Conservation (phyloP, 92 coral and sea anemone genomes). For the Heteractis magnifica region DNA sequence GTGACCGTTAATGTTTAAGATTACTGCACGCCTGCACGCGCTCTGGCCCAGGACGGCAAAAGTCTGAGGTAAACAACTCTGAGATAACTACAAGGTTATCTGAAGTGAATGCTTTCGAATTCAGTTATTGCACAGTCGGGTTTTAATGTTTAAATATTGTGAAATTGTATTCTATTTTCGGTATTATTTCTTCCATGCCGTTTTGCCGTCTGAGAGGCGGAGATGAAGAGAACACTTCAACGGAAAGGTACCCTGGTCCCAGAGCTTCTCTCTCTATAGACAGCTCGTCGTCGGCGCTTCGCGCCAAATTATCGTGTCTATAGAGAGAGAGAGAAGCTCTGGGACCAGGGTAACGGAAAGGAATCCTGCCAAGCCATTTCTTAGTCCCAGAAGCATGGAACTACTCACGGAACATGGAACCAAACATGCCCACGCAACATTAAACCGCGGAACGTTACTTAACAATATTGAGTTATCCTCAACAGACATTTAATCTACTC, state of each 20-base stretch:
- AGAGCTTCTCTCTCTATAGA: too few species aligned
- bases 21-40: slow-evolving; percentile 8
- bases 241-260: too few species aligned
- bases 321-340: too few species aligned
- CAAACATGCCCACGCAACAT: not conserved
- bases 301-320: too few species aligned
- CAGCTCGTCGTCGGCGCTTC: too few species aligned
- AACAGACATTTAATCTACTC: not conserved
- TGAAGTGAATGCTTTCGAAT: not conserved
- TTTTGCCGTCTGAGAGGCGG: not conserved
- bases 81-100: not conserved
- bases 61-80: not conserved
- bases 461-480: not conserved
- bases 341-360: too few species aligned
- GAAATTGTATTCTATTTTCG: not conserved
- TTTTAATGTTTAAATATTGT: not conserved
- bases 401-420: too few species aligned
- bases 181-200: not conserved
- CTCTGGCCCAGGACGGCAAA: not conserved
- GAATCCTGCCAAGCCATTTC: too few species aligned
- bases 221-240: not conserved
- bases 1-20: not conserved
- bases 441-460: not conserved
- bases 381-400: too few species aligned
- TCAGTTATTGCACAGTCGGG: not conserved